phyloP scores from a whole-genome alignment of 2,888 invertebrate genomes.

The Dioctria linearis region DNA sequence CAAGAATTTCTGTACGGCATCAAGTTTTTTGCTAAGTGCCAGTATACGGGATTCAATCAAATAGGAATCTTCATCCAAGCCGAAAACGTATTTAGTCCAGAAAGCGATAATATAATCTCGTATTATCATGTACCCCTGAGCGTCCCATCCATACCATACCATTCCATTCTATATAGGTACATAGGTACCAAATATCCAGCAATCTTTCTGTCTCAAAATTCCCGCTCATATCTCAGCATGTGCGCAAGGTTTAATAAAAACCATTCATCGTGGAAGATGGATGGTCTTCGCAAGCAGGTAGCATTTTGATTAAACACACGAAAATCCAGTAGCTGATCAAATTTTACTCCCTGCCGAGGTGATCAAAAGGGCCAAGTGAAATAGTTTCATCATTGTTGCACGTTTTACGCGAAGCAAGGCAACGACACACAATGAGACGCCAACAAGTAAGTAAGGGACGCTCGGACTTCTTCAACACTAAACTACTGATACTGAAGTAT shows the following conservation, averaged over 20 bases:
- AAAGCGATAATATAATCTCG: conserved; percentile 53
- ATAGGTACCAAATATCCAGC: neutral
- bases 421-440: conserved; percentile 32
- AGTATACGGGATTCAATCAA: conserved; percentile 42
- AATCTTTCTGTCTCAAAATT: conserved; percentile 31
- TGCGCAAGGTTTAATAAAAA: conserved; percentile 60
- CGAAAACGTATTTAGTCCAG: conserved; percentile 39
- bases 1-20: conserved; percentile 44
- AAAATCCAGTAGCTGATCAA: conserved; percentile 58
- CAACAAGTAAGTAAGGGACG: conserved; percentile 19
- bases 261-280: conserved; percentile 61
- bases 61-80: conserved; percentile 38
- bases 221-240: conserved; percentile 58
- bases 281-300: conserved; percentile 55
- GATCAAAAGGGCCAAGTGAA: conserved; percentile 48
- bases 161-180: neutral
- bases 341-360: conserved; percentile 54
- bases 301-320: conserved; percentile 57
- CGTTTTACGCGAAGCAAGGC: conserved; percentile 12
- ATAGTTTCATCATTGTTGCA: conserved; percentile 53
- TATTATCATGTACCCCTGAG: conserved; percentile 44
- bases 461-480: neutral
- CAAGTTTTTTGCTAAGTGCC: conserved; percentile 33
- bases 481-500: neutral
- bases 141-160: conserved; percentile 21